Evolutionary conservation across 2,113 vertebrate genomes (phyloP), one percentile per base, ranked within the genome.

Genomic region (Vidua macroura): DNA sequence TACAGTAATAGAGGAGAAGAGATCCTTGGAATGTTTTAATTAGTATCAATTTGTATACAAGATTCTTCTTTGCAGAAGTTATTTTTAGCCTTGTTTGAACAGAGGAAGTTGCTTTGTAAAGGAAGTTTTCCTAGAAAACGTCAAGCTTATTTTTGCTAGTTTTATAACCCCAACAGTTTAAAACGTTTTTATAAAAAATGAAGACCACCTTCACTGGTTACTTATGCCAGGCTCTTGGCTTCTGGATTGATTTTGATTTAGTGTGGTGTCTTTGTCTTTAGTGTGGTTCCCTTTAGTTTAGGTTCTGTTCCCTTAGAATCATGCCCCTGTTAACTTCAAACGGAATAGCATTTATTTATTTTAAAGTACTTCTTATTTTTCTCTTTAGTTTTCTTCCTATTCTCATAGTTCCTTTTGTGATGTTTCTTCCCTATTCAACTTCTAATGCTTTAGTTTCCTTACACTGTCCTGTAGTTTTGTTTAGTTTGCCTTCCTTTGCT

Each of bases 71-170:
- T 60, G 24, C 27, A 52, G 66, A 63, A 39, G 43, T 43, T 94
- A 81, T 96, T 90, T 90, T 95, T 87, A 95, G 89, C 28, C 23
- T 30, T 76, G 44, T 86, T 90, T 94, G 81, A 91, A 75, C 49
- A 72, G 49, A 67, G 58, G 88, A 95, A 96, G 88, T 93, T 78
- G 49, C 56, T 84, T 91, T 91, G 62, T 91, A 60, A 75, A 84
- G 77, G 81, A 86, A 66, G 10, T 49, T 88, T 80, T 79, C 83
- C 72, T 86, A 56, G 86, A 90, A 92, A 87, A 83, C 30, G 18
- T 75, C 4, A 44, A 37, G 35, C 17, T 85, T 76, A 17, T 74
- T 90, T 91, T 80, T 78, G 20, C 33, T 37, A 4, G 41, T 67
- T 91, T 39, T 51, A 6, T 63, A 90, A 52, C 46, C 5, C 13